phyloP scores from a whole-genome alignment of 2,797 vertebrate species.

The Iguana delicatissima region DNA sequence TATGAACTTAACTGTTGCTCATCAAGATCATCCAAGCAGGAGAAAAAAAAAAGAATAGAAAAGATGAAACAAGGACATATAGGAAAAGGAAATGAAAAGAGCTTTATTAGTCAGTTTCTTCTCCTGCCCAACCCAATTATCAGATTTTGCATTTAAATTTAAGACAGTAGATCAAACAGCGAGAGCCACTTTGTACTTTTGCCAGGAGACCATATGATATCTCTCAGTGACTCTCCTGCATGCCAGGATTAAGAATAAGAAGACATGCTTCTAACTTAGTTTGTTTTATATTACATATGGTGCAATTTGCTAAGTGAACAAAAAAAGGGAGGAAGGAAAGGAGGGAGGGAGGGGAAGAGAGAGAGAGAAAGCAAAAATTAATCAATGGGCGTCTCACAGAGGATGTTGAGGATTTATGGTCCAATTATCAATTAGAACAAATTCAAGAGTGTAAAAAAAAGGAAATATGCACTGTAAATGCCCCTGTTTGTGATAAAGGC shows the following conservation, averaged over 20 bases:
- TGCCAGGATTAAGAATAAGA: conserved; percentile 76
- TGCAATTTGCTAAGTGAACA: conserved; percentile 62
- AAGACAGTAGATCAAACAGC: conserved; percentile 87
- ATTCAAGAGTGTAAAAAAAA: conserved; percentile 60
- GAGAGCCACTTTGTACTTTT: conserved; percentile 84
- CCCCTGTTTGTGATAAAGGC: conserved; percentile 66
- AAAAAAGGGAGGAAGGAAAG: conserved; percentile 41
- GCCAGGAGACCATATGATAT: conserved; percentile 88
- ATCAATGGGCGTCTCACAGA: conserved; percentile 70
- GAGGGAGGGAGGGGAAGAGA: conserved; percentile 32
- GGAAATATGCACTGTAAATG: conserved; percentile 75
- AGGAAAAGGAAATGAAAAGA: conserved; percentile 86
- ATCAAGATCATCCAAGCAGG: conserved; percentile 37
- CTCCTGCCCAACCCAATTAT: conserved; percentile 87
- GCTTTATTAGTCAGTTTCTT: conserved; percentile 83
- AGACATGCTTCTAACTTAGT: conserved; percentile 74
- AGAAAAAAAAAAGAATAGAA: conserved; percentile 45
- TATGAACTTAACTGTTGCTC: conserved; percentile 61
- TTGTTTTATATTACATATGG: conserved; percentile 80
- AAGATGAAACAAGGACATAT: conserved; percentile 77
- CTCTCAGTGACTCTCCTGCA: conserved; percentile 83
- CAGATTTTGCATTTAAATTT: conserved; percentile 87
- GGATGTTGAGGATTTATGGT: conserved; percentile 71
- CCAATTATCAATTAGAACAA: conserved; percentile 72
- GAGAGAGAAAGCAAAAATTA: conserved; percentile 61